Conservation (phyloP, 23 tunicate genomes). For the Botrylloides violaceus region DNA sequence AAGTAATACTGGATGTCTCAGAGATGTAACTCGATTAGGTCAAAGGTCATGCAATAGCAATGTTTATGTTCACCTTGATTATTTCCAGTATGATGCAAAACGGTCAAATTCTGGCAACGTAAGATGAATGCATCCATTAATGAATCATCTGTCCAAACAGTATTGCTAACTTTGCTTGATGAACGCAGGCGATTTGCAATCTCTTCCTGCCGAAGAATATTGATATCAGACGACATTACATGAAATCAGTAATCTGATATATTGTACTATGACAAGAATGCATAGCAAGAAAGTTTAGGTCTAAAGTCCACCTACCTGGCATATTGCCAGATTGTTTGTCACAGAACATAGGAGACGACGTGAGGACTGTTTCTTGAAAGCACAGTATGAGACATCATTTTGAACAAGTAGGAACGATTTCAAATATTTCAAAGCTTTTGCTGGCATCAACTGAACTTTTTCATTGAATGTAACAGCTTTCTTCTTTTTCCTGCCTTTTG, state of each 20-base stretch:
- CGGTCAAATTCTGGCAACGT: neutral
- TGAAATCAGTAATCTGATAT: neutral
- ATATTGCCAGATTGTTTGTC: neutral
- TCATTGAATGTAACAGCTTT: conserved; percentile 13
- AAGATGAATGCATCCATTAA: neutral
- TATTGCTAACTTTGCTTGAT: neutral
- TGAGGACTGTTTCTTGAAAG: neutral
- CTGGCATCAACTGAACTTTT: neutral
- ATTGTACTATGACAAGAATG: neutral
- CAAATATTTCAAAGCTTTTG: conserved; percentile 13
- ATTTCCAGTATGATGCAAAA: neutral
- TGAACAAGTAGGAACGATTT: neutral
- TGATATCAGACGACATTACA: neutral
- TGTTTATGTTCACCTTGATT: neutral
- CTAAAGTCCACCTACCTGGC: conserved; percentile 13
- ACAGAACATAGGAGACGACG: neutral
- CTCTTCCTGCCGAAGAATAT: neutral
- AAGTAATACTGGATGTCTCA: too few relatives aligned
- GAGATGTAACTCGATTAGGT: too few relatives aligned
- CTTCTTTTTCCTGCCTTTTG: neutral
- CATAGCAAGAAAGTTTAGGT: neutral
- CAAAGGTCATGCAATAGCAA: too few relatives aligned
- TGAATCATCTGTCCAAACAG: conserved; percentile 4
- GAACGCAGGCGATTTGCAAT: neutral
- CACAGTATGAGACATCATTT: neutral